Base-by-base conservation (phyloP, 1,140 invertebrate species). In the Pogonus chalceus region DNA sequence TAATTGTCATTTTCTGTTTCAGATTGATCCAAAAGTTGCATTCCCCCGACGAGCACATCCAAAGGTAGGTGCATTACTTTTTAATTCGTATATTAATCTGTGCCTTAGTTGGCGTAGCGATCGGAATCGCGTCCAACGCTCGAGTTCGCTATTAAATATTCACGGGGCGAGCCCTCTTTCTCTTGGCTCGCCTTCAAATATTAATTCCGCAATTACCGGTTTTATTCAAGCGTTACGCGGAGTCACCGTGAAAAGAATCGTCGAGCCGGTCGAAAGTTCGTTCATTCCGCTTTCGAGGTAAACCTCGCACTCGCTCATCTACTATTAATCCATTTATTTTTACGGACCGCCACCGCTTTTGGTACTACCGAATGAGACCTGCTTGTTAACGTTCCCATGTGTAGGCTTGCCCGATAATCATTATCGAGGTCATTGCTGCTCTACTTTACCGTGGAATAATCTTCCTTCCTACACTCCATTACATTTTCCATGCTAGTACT, bases 11-110 rank as follows among this genome's bases (percentile, higher is more conserved):
- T 67, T 65, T 67, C 65, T 71, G 69, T 89, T 90, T 61, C 87
- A 96, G 94, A 97, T 99, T 79, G 96, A 99, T 75, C 96, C 96
- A 64, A 99, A 99, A 86, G 92, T 98, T 76, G 96, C 96, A 72
- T 98, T 98, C 81, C 96, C 96, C 61, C 88, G 96, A 78, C 86
- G 93, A 83, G 90, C 92, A 81, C 93, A 96, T 82, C 92, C 92
- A 78, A 96, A 96, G 88, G 92, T 96, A 81, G 88, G 88, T 73
- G 58, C 55, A 52, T 50, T 50, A 46, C 20, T 24, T 55, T 43
- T 56, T 53, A 20, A 56, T 53, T 52, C 49, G 2, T 31, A 7
- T 31, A 31, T 9, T 49, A 22, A 51, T 24, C 12, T 23, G 43
- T 49, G 39, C 23, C n/a, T 49, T 37, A 51, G n/a, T 20, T 14